Conservation (phyloP, 2,113 vertebrate genomes). For the Brachionichthys hirsutus region DNA sequence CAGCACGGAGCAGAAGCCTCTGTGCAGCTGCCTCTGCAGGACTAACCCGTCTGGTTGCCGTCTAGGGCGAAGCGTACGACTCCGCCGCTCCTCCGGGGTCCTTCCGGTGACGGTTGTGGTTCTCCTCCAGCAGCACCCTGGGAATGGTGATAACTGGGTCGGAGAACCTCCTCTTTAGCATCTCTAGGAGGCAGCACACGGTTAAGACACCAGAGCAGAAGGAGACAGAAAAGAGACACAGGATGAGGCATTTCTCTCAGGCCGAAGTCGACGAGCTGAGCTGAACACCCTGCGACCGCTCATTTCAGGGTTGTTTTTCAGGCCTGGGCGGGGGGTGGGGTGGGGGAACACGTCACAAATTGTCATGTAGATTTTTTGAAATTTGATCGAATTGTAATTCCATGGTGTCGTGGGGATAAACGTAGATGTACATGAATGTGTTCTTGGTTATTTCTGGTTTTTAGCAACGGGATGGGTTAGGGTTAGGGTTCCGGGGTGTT, state of each 20-base stretch:
- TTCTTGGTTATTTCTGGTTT: too few relatives aligned
- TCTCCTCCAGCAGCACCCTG: slow-evolving; percentile 81
- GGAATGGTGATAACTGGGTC: slow-evolving; percentile 80
- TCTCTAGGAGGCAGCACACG: slow-evolving; percentile 76
- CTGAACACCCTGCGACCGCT: slow-evolving; percentile 64
- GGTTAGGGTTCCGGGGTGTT: slow-evolving; percentile 70
- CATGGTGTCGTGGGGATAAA: neutral
- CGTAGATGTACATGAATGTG: neutral
- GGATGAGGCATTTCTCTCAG: slow-evolving; percentile 59
- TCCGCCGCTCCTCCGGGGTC: slow-evolving; percentile 64
- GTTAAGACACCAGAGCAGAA: slow-evolving; percentile 61
- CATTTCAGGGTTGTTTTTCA: slow-evolving; percentile 20
- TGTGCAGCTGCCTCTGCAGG: slow-evolving; percentile 13
- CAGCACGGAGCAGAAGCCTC: slow-evolving; percentile 55
- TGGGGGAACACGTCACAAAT: too few relatives aligned
- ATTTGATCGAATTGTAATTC: neutral
- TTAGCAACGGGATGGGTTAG: slow-evolving; percentile 5
- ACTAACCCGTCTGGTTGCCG: slow-evolving; percentile 65
- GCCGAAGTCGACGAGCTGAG: slow-evolving; percentile 15
- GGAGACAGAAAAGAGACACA: slow-evolving; percentile 67
- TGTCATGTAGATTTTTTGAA: neutral
- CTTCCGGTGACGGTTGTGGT: slow-evolving; percentile 67
- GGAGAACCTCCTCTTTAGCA: slow-evolving; percentile 73
- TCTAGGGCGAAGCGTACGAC: slow-evolving; percentile 79
- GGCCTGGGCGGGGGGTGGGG: too few relatives aligned